Percentiles rank a stretch among this genome's conserved stretches.
Conservation (phyloP, 92 coral and sea anemone genomes). For the Umimayanthus chanpuru region DNA sequence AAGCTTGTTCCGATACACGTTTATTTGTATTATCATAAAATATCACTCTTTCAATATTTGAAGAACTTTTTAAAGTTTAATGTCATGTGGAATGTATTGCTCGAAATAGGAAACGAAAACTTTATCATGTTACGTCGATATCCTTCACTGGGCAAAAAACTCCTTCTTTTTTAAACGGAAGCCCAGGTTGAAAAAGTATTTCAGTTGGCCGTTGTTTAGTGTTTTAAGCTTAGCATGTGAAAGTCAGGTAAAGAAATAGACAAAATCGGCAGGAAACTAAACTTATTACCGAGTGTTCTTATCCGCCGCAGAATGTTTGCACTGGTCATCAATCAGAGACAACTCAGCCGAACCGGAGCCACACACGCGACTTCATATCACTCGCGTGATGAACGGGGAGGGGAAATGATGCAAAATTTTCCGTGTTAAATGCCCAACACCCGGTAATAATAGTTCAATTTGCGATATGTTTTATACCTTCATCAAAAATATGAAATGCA, state of each 20-base stretch:
- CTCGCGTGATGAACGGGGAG: constrained; percentile 19
- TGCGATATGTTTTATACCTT: background rate
- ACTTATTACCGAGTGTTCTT: background rate
- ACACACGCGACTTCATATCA: background rate
- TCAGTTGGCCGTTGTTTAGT: background rate
- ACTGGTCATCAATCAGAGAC: background rate
- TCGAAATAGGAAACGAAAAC: background rate
- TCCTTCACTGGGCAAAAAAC: background rate
- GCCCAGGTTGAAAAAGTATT: background rate
- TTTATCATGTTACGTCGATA: background rate
- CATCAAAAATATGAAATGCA: background rate
- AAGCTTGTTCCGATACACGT: background rate
- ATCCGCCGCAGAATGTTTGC: background rate
- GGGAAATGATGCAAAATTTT: constrained; percentile 4
- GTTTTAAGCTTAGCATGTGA: background rate
- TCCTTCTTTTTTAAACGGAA: background rate
- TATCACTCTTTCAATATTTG: background rate
- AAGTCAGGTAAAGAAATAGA: background rate
- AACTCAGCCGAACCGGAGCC: background rate
- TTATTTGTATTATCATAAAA: background rate
- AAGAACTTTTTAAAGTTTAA: background rate
- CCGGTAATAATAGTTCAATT: background rate
- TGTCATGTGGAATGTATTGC: too few species aligned
- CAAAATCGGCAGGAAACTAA: background rate
- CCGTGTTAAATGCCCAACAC: constrained; percentile 9